A percentile compares a stretch with the other conserved stretches of the same genome.
Evolutionary conservation across 2,888 invertebrate genomes (phyloP).

Genomic region (Fragum fragum): DNA sequence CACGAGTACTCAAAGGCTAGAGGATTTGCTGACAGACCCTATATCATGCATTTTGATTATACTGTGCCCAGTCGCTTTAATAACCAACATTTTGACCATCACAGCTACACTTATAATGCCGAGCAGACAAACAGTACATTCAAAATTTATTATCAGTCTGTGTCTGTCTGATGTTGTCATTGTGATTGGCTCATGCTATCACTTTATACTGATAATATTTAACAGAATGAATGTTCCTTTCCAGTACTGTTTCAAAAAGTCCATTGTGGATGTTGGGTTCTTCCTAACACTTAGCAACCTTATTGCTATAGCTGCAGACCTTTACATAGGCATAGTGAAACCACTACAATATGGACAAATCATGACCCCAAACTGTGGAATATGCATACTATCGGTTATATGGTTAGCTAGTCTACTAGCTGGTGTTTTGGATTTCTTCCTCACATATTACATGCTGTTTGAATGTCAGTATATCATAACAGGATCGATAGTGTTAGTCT

Average conservation of each 20-base stretch:
- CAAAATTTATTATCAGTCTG: constrained; percentile 80
- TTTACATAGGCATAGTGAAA: constrained; percentile 77
- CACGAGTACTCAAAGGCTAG: not conserved
- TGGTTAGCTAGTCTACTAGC: constrained; percentile 73
- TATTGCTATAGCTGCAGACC: constrained; percentile 77
- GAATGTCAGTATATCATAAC: constrained; percentile 76
- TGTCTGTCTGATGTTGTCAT: constrained; percentile 75
- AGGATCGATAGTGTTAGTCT: constrained; percentile 72
- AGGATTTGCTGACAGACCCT: not conserved
- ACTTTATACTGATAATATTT: constrained; percentile 10
- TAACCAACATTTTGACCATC: constrained; percentile 79
- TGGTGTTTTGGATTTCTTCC: constrained; percentile 67
- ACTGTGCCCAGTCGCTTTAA: constrained; percentile 68
- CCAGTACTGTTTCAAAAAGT: constrained; percentile 59
- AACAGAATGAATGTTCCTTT: constrained; percentile 62
- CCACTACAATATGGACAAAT: constrained; percentile 73
- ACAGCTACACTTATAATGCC: constrained; percentile 80
- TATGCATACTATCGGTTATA: constrained; percentile 69
- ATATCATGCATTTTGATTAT: not conserved
- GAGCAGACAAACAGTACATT: constrained; percentile 73
- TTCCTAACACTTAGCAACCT: constrained; percentile 78
- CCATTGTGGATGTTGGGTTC: constrained; percentile 74
- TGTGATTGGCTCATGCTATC: not conserved
- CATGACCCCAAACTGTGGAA: constrained; percentile 69
- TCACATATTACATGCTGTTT: constrained; percentile 71